phyloP scores from a whole-genome alignment of 2,113 vertebrate genomes.

The Halichoerus grypus region DNA sequence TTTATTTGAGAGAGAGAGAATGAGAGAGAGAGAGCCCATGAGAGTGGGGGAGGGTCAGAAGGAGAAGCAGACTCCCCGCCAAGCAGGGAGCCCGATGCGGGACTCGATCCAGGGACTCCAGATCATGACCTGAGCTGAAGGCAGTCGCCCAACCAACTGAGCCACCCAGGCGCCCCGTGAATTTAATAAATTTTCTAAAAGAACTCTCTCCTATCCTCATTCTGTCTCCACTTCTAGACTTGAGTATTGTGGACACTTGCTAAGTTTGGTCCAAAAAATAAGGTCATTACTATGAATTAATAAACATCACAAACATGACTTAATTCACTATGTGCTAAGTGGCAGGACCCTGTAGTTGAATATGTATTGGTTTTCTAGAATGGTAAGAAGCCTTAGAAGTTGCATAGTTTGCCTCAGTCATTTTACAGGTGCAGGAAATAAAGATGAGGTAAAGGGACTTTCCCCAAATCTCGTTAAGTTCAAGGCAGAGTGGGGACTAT shows the following conservation, averaged over 20 bases:
- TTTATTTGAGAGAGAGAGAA: too few species aligned
- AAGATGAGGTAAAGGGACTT: neutral
- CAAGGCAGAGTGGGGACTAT: neutral
- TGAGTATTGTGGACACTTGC: slow-evolving; percentile 14
- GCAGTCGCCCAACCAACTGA: too few species aligned
- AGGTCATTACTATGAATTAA: slow-evolving; percentile 15
- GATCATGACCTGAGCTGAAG: too few species aligned
- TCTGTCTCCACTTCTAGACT: neutral
- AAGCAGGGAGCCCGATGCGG: too few species aligned
- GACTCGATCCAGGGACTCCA: too few species aligned
- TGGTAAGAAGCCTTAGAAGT: neutral
- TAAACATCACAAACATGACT: slow-evolving; percentile 7
- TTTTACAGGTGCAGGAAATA: neutral
- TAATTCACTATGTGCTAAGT: neutral
- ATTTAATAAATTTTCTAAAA: neutral
- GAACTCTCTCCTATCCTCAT: neutral
- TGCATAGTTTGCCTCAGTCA: neutral
- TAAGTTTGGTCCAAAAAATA: slow-evolving; percentile 29
- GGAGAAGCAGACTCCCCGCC: too few species aligned
- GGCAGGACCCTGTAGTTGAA: neutral
- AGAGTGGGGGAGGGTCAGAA: too few species aligned
- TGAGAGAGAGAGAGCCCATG: too few species aligned
- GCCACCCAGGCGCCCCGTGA: too few species aligned
- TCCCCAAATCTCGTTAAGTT: neutral
- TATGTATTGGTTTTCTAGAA: slow-evolving; percentile 19